Base-by-base conservation (phyloP, 2,113 vertebrate genomes). In the Vicugna pacos region DNA sequence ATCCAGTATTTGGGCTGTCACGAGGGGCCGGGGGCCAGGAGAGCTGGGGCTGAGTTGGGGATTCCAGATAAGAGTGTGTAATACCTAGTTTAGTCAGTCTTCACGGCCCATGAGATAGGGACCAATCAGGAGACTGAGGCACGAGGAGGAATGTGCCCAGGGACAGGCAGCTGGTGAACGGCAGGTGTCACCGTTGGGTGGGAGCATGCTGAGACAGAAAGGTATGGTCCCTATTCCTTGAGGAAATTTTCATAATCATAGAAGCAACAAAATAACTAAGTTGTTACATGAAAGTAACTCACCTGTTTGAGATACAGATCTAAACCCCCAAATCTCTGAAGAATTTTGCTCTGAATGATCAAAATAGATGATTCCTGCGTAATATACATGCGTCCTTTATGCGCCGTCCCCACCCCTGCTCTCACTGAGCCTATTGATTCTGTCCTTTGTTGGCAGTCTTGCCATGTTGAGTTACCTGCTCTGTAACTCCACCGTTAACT, bases 331-430 rank as follows among this genome's bases (percentile, higher is more conserved):
- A 38, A 46, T 88, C 58, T 35, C 58, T 52, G 72, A 46, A 88
- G 80, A 72, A 56, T 35, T 91, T 60, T 86, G 32, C 91, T 86
- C 13, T 65, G 75, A 92, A 10, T 64, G 24, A 48, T 52, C 26
- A 38, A 60, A 92, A 72, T 28, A 50, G 28, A 19, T 38, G 54
- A 12, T 26, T 8, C 7, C 70, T 82, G 16, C 6, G 0, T 65
- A 35, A 58, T 26, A 48, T 0, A 6, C 11, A 5, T 3, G 22
- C 3, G n/a, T 42, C 38, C 26, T 80, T 50, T 50, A 16, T 35
- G 24, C 26, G 1, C 0, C n/a, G n/a, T 10, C 8, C 13, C 0
- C 38, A 24, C 28, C 1, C 2, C 48, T 7, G 48, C 52, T 24
- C 26, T 72, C 16, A n/a, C 56, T 28, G 52, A 20, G 8, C 8